A percentile compares a stretch with the other conserved stretches of the same genome.
These are phyloP conservation scores for Lordiphosa fenestrarum DNA, from an alignment of 2,888 invertebrate species.

Conservation along the genomic window DNA sequence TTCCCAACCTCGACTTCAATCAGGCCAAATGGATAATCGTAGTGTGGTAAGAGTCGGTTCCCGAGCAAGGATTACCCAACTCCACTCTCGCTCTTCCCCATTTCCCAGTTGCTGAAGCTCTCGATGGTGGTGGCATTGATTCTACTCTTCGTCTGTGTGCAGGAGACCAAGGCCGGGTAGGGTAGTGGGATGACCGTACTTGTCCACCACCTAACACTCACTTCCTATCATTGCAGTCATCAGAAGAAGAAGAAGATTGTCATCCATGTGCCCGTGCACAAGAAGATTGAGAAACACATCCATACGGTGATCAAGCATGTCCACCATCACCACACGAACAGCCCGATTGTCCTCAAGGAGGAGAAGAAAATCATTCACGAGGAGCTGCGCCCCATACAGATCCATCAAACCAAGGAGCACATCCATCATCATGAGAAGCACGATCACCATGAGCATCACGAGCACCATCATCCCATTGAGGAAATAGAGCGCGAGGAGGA, in stretches of 20 bases:
- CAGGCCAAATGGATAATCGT: constrained; percentile 59
- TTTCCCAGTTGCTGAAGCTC: constrained; percentile 57
- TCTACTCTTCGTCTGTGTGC: constrained; percentile 55
- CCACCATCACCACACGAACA: constrained; percentile 78
- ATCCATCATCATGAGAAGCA: constrained; percentile 75
- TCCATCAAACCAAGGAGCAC: constrained; percentile 76
- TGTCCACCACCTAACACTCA: neutral
- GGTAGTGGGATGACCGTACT: constrained; percentile 1
- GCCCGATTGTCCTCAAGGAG: constrained; percentile 80
- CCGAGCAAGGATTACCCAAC: constrained; percentile 7
- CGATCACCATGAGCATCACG: constrained; percentile 59
- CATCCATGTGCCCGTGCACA: constrained; percentile 79
- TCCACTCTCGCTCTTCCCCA: neutral
- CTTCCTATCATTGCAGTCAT: constrained; percentile 38
- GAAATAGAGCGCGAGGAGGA: constrained; percentile 58
- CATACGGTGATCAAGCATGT: constrained; percentile 79
- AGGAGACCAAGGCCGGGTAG: constrained; percentile 71
- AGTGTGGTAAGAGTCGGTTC: constrained; percentile 50
- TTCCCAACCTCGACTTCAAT: constrained; percentile 6
- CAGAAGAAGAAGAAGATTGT: constrained; percentile 79
- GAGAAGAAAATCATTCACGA: constrained; percentile 80
- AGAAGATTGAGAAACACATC: constrained; percentile 79
- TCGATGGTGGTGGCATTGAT: constrained; percentile 63
- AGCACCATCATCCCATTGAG: constrained; percentile 54
- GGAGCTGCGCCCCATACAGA: constrained; percentile 77